phyloP scores from a whole-genome alignment of 1,140 invertebrate species.

The Agrypnia vestita region DNA sequence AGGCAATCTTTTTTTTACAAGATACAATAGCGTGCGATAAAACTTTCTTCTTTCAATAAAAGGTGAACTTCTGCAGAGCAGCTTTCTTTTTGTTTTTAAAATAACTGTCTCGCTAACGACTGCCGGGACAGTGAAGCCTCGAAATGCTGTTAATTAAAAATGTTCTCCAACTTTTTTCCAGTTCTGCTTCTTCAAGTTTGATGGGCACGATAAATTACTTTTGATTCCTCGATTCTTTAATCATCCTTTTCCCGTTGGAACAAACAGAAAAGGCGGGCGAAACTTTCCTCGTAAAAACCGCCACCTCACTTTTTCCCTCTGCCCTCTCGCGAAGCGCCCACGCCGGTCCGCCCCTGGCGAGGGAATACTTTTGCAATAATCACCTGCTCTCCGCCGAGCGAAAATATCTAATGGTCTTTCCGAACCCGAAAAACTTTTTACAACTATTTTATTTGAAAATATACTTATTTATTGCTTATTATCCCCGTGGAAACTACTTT shows the following conservation, averaged over 20 bases:
- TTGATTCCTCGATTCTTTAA: conserved; percentile 45
- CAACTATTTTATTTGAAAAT: too few species aligned
- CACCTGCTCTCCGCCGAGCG: background rate
- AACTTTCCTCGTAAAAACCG: conserved; percentile 48
- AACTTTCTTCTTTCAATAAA: conserved; percentile 33
- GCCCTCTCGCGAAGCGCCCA: background rate
- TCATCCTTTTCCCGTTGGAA: conserved; percentile 37
- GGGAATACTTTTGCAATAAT: conserved; percentile 13
- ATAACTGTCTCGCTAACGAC: conserved; percentile 47
- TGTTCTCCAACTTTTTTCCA: conserved; percentile 50
- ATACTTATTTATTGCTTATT: too few species aligned
- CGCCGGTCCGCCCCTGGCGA: background rate
- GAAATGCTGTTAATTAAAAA: conserved; percentile 57
- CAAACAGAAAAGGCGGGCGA: conserved; percentile 25
- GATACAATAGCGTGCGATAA: background rate
- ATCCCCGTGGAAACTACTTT: too few species aligned
- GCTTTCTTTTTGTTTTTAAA: conserved; percentile 16
- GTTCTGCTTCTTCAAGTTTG: conserved; percentile 35
- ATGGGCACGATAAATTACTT: conserved; percentile 52
- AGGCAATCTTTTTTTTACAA: too few species aligned
- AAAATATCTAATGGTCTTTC: background rate
- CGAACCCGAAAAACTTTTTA: too few species aligned
- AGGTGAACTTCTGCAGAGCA: conserved; percentile 28
- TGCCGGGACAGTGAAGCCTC: conserved; percentile 39
- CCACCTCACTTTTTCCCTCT: conserved; percentile 2